Base-by-base conservation (phyloP, 2,888 invertebrate species). In the Apamea epomidion region DNA sequence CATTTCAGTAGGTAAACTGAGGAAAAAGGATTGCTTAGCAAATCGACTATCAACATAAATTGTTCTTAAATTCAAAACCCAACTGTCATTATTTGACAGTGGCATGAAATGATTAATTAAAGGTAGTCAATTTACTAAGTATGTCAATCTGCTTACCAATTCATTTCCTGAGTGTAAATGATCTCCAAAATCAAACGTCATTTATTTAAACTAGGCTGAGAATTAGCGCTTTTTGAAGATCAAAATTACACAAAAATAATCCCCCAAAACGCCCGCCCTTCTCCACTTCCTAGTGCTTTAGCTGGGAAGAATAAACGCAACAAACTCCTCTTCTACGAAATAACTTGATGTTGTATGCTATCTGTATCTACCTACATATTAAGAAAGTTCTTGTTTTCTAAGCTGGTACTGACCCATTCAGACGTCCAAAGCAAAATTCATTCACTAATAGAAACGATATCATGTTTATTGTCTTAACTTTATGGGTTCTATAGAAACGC, bases 401-500 rank as follows among this genome's bases (percentile, higher is more conserved):
- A 48, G 21, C 65, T 32, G 32, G 32, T 67, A 16, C 48, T 60
- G 25, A 14, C 42, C 65, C 77, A 82, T 82, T 83, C 64, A 83
- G 25, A 75, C 76, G 29, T 75, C 62, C 14, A 32, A 8, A 72
- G 70, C 14, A 21, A 62, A 51, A 18, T 78, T 80, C 80, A 84
- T 84, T 78, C 82, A 85, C 51, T 60, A 85, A 74, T 45, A 76
- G 74, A 76, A 88, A 74, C 74, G 71, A 88, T 85, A 86, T 74
- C 71, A 80, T 74, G 87, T 80, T 84, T 84, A 85, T 88, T 76
- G 88, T 85, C 67, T 84, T 45, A 16, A 64, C 45, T 85, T 88
- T 76, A 85, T 88, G 45, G 88, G 72, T 85, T 85, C 76, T n/a
- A 65, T 74, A 81, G 88, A 88, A 85, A 73, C 65, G 73, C 68